Percentiles rank a stretch among this genome's conserved stretches.
phyloP scores from a whole-genome alignment of 2,797 vertebrate genomes.

The Tapirus indicus region DNA sequence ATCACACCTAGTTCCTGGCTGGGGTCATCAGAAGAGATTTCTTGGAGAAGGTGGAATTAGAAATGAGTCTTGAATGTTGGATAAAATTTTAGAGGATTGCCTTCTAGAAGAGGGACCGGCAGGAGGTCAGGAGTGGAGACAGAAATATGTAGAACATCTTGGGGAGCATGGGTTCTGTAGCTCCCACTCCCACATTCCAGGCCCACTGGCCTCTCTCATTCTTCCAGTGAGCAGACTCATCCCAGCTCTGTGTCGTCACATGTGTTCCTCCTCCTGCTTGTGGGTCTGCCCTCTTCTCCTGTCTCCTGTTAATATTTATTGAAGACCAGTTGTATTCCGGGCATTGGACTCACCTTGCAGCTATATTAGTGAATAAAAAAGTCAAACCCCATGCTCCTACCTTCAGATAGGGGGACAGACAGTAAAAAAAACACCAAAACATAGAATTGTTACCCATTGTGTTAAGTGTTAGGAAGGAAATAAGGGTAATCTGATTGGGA shows the following conservation, averaged over 20 bases:
- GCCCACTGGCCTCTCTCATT: neutral
- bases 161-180: neutral
- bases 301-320: neutral
- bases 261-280: fast-evolving
- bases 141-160: neutral
- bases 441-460: neutral
- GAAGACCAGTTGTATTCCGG: neutral
- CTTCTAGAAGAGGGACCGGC: neutral
- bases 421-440: neutral
- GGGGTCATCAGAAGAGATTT: neutral
- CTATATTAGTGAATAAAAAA: neutral
- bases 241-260: neutral
- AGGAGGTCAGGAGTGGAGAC: neutral
- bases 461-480: neutral
- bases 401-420: neutral
- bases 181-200: neutral
- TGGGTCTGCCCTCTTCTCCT: neutral
- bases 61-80: neutral
- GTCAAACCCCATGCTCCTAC: neutral
- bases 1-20: neutral
- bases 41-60: neutral
- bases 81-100: neutral
- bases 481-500: neutral
- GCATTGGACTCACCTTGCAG: neutral
- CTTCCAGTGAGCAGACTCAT: neutral